A percentile compares a stretch with the other conserved stretches of the same genome.
phyloP scores from a whole-genome alignment of 2,797 vertebrate genomes.

The Dicrostonyx torquatus region DNA sequence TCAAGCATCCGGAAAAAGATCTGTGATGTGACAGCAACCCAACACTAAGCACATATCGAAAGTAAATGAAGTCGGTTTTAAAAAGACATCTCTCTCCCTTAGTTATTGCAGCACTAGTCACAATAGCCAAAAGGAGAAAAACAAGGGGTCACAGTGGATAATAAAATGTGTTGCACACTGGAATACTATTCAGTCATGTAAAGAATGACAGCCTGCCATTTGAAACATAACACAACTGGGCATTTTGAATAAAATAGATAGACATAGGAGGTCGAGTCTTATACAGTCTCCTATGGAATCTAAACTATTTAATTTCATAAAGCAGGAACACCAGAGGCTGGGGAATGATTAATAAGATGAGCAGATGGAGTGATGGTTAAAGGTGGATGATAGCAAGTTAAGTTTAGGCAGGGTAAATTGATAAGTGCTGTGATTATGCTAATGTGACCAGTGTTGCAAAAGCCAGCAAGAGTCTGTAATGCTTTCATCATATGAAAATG shows the following conservation, averaged over 20 bases:
- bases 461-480: neutral
- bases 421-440: neutral
- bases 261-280: neutral
- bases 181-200: neutral
- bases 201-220: neutral
- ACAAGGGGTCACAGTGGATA: neutral
- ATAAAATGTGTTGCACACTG: neutral
- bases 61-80: neutral
- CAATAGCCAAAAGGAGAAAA: neutral
- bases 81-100: neutral
- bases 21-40: neutral
- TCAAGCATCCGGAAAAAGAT: neutral
- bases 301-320: neutral
- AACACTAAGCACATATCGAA: neutral
- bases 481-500: neutral
- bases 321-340: neutral
- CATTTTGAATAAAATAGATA: neutral
- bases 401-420: neutral
- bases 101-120: neutral
- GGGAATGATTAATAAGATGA: neutral
- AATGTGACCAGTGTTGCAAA: neutral
- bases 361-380: neutral
- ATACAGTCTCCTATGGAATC: neutral
- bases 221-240: neutral
- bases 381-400: neutral